Base-by-base conservation (phyloP, 2,888 invertebrate species). In the Spodoptera picta region DNA sequence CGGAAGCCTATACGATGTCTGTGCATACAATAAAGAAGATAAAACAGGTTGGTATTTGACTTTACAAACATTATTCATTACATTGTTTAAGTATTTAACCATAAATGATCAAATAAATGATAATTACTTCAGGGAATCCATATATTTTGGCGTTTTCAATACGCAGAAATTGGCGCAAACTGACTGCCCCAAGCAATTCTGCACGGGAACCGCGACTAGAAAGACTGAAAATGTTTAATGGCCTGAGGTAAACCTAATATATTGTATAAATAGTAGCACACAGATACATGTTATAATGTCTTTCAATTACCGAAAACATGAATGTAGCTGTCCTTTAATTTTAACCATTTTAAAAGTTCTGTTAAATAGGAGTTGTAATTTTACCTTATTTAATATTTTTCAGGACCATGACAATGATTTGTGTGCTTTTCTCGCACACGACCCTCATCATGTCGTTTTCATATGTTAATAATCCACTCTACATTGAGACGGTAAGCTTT, bases 371-470 rank as follows among this genome's bases (percentile, higher is more conserved):
- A 19, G 19, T 19, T 19, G 19, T 19, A 19, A 19, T 19, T 19
- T 19, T 19, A 19, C 19, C 19, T 19, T 19, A 19, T 19, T 19
- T 19, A 1, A 19, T 19, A 19, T 19, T 19, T 91, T 92, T 60
- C 87, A 94, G 94, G 64, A 82, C 92, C 0, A 83, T 94, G 80
- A 93, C 93, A 0, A 92, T 94, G 89, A 58, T 89, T 2, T 90
- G 92, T 74, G 92, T 94, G 0, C 83, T 93, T 41, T 94, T 94
- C 77, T 93, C 93, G 1, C 94, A 94, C 73, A 86, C 89, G 0
- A 85, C 85, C 0, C 84, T 94, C 0, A 62, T 89, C 0, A 86
- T 91, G 80, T 83, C 89, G 0, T 75, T 63, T 36, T 77, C 87
- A 0, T 94, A 89, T 63, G 79, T 92, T 0, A 80, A 84, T 0